Conservation (phyloP, 2,797 vertebrate species). For the Syngnathus acus region DNA sequence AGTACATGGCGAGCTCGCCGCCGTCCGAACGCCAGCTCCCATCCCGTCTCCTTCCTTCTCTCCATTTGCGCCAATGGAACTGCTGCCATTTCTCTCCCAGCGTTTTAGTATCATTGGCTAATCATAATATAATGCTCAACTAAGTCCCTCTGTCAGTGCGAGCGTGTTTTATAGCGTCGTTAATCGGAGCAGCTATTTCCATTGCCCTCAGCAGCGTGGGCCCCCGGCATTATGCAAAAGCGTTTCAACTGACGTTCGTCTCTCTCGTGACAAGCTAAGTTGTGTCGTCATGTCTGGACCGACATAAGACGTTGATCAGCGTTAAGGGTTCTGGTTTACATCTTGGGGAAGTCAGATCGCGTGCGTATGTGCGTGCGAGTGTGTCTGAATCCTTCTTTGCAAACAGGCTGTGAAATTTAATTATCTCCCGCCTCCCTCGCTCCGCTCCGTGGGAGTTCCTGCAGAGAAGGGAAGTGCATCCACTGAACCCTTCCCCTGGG, state of each 20-base stretch:
- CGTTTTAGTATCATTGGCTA: conserved; percentile 67
- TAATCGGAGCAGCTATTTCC: conserved; percentile 61
- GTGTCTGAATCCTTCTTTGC: conserved; percentile 51
- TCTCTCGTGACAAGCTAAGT: conserved; percentile 23
- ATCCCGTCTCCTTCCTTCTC: conserved; percentile 15
- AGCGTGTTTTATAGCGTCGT: conserved; percentile 65
- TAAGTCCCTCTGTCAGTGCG: conserved; percentile 66
- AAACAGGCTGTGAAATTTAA: conserved; percentile 81
- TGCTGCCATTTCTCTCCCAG: conserved; percentile 46
- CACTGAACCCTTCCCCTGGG: conserved; percentile 76
- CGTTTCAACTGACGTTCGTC: conserved; percentile 59
- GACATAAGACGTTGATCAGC: conserved; percentile 25
- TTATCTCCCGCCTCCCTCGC: conserved; percentile 75
- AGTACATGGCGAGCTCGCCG: not conserved
- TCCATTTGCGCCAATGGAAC: conserved; percentile 36
- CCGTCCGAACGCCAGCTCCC: conserved; percentile 3
- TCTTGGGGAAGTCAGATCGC: conserved; percentile 24
- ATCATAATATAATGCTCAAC: conserved; percentile 72
- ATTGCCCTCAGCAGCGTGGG: conserved; percentile 49
- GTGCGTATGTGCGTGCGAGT: conserved; percentile 19
- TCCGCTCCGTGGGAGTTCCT: conserved; percentile 68
- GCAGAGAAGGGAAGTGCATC: conserved; percentile 76
- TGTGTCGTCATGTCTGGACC: conserved; percentile 29
- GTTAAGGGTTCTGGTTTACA: conserved; percentile 42
- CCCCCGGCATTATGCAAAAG: conserved; percentile 54